phyloP scores from a whole-genome alignment of 2,888 invertebrate genomes.

The Teleogryllus oceanicus region DNA sequence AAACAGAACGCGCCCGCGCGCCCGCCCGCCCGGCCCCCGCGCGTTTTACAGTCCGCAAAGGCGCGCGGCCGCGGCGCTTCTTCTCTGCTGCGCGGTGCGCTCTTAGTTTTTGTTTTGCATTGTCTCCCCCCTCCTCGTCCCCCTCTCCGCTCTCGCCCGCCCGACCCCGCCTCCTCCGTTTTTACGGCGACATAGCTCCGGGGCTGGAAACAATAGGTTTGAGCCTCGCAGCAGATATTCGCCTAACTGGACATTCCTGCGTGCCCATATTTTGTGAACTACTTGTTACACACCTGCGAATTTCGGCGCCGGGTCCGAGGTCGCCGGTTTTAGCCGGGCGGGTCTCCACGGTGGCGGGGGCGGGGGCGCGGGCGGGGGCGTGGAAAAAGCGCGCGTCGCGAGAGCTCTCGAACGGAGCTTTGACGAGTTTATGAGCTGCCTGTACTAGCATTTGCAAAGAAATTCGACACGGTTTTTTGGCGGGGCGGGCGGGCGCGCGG shows the following conservation, averaged over 20 bases:
- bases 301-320: not conserved
- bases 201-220: not conserved
- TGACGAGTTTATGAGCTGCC: conserved; percentile 18
- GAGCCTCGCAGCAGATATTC: not conserved
- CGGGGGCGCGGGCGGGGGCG: not conserved
- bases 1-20: not conserved
- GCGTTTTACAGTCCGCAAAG: not conserved
- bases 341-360: not conserved
- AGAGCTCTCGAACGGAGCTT: not conserved
- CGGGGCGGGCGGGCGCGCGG: not conserved
- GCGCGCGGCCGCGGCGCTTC: not conserved
- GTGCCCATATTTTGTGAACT: conserved; percentile 18
- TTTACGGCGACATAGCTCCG: not conserved
- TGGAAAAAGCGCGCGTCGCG: not conserved
- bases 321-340: not conserved
- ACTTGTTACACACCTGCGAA: conserved; percentile 18
- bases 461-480: not conserved
- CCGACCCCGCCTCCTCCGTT: not conserved
- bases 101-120: not conserved
- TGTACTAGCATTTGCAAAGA: conserved; percentile 18
- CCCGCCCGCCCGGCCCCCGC: too few relatives aligned
- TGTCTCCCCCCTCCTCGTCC: not conserved
- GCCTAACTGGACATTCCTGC: conserved; percentile 9
- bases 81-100: not conserved
- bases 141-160: not conserved